Percentiles rank a stretch among this genome's conserved stretches.
Evolutionary conservation across 2,797 vertebrate genomes (phyloP).

Genomic region (Lates japonicus): DNA sequence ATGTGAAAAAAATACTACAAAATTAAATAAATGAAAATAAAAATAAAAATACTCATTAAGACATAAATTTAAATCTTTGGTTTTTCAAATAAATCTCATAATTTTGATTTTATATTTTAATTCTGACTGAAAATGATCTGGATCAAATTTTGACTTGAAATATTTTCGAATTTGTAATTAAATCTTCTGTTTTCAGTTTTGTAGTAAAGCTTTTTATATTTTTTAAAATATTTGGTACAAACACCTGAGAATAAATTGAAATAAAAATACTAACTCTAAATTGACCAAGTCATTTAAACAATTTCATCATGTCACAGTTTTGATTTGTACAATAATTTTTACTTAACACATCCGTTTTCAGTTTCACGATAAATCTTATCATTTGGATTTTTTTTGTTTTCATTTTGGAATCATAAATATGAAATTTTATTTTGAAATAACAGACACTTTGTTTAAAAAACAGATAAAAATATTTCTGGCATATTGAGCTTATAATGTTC

Average conservation of each 20-base stretch:
- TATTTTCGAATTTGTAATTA: background rate
- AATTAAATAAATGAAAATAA: background rate
- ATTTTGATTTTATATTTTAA: background rate
- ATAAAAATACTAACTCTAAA: too few relatives aligned
- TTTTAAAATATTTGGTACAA: background rate
- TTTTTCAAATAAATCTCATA: background rate
- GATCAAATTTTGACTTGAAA: background rate
- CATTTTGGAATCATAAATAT: background rate
- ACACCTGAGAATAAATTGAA: too few relatives aligned
- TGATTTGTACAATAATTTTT: too few relatives aligned
- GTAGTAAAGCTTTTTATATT: background rate
- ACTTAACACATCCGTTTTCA: too few relatives aligned
- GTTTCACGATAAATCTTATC: too few relatives aligned
- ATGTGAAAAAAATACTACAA: background rate
- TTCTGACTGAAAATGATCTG: background rate
- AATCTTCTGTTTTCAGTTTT: background rate
- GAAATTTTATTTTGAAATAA: slow-evolving; percentile 15
- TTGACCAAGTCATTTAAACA: too few relatives aligned
- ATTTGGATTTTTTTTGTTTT: too few relatives aligned
- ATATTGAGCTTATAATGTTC: too few relatives aligned
- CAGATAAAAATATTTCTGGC: background rate
- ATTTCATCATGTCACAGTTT: too few relatives aligned
- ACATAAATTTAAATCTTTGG: background rate
- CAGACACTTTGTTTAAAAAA: background rate
- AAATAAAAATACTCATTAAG: background rate